Conservation (phyloP, 2,797 vertebrate genomes). For the Urocyon cinereoargenteus region DNA sequence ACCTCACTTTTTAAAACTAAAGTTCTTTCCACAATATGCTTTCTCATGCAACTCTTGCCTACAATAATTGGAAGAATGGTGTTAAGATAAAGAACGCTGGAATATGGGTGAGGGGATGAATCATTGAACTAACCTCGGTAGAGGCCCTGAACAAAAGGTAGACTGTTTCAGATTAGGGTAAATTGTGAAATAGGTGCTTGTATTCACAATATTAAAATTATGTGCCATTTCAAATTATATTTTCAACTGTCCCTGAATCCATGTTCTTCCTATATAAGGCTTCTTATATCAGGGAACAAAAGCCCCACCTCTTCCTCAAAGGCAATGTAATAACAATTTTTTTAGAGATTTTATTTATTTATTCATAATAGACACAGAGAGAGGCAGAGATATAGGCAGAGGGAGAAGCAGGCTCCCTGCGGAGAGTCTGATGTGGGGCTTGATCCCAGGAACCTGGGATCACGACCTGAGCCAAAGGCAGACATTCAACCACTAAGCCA, state of each 20-base stretch:
- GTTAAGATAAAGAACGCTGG: neutral
- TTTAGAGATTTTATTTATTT: too few species aligned
- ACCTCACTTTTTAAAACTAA: neutral
- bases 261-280: neutral
- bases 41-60: neutral
- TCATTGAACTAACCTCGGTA: neutral
- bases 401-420: too few species aligned
- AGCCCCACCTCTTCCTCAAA: neutral
- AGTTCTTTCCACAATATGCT: neutral
- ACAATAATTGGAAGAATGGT: neutral
- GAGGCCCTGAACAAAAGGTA: neutral
- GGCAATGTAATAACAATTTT: neutral
- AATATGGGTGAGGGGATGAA: fast-evolving
- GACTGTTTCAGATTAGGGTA: neutral
- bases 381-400: too few species aligned
- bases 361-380: too few species aligned
- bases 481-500: too few species aligned
- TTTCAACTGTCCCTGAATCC: neutral
- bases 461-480: too few species aligned
- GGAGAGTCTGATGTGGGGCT: too few species aligned
- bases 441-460: too few species aligned
- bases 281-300: neutral
- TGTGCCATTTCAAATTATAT: neutral
- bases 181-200: neutral
- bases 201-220: neutral